Evolutionary conservation across 2,113 vertebrate genomes (phyloP).

Genomic region (Nothoprocta pentlandii): DNA sequence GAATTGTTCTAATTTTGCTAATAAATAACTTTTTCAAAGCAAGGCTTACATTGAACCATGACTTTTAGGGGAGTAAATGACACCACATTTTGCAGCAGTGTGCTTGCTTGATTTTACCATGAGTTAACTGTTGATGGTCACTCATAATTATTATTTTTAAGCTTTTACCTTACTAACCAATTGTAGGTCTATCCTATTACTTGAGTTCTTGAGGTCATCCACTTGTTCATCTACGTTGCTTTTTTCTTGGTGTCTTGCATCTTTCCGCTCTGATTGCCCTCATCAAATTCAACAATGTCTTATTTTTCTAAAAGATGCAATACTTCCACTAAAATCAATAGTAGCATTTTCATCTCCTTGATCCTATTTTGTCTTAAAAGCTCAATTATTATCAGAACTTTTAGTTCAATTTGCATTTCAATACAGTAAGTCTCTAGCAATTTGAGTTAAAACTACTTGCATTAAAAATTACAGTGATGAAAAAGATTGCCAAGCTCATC

Average conservation of each 20-base stretch:
- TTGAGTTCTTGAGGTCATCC: conserved; percentile 12
- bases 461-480: conserved; percentile 11
- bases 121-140: background rate
- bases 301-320: conserved; percentile 1
- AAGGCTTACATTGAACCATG: background rate
- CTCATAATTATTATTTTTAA: conserved; percentile 42
- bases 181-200: background rate
- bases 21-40: background rate
- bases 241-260: background rate
- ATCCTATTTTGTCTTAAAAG: conserved; percentile 32
- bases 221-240: background rate
- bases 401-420: conserved; percentile 20
- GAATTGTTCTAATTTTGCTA: background rate
- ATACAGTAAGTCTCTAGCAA: conserved; percentile 3
- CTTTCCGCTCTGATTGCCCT: conserved; percentile 10
- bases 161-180: conserved; percentile 6
- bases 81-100: background rate
- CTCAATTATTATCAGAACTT: background rate
- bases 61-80: background rate
- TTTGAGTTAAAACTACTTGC: conserved; percentile 20
- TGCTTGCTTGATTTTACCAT: background rate
- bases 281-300: background rate
- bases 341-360: background rate
- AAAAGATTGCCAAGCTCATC: background rate
- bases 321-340: background rate